Percentiles rank a stretch among this genome's conserved stretches.
Evolutionary conservation across 2,888 invertebrate species (phyloP).

Genomic region (Bugula neritina): DNA sequence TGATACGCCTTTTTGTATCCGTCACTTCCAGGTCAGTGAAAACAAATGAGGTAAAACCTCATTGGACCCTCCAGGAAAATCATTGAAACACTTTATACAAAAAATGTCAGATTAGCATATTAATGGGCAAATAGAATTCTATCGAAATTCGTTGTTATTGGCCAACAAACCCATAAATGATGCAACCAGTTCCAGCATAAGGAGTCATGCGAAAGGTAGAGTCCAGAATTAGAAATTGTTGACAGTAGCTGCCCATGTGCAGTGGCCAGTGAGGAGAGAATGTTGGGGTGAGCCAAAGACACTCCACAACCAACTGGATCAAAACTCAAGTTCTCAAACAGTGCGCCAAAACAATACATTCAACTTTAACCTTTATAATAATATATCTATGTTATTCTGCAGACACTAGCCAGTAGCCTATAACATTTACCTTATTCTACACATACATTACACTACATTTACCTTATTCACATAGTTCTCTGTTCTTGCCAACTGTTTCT

Average conservation of each 20-base stretch:
- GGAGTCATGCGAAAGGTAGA: not conserved
- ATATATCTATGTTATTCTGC: too few species aligned
- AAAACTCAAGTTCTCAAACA: too few species aligned
- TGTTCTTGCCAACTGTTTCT: conserved; percentile 71
- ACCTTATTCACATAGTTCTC: conserved; percentile 68
- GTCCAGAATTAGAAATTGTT: not conserved
- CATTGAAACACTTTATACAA: not conserved
- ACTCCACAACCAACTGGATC: too few species aligned
- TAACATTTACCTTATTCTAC: too few species aligned
- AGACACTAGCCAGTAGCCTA: too few species aligned
- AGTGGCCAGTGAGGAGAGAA: too few species aligned
- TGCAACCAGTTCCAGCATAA: not conserved
- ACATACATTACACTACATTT: too few species aligned
- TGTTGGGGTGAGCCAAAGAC: too few species aligned
- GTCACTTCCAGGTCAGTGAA: not conserved
- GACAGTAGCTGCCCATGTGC: not conserved
- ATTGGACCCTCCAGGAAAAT: not conserved
- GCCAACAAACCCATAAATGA: not conserved
- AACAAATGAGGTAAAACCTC: not conserved
- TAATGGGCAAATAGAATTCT: too few species aligned
- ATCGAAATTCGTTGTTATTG: not conserved
- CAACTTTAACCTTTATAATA: too few species aligned
- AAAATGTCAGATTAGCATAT: not conserved
- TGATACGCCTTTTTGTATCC: not conserved
- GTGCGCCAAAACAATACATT: too few species aligned